Evolutionary conservation across 2,888 invertebrate genomes (phyloP), one percentile per base, ranked within the genome.

Genomic region (Drosophila neonasuta): DNA sequence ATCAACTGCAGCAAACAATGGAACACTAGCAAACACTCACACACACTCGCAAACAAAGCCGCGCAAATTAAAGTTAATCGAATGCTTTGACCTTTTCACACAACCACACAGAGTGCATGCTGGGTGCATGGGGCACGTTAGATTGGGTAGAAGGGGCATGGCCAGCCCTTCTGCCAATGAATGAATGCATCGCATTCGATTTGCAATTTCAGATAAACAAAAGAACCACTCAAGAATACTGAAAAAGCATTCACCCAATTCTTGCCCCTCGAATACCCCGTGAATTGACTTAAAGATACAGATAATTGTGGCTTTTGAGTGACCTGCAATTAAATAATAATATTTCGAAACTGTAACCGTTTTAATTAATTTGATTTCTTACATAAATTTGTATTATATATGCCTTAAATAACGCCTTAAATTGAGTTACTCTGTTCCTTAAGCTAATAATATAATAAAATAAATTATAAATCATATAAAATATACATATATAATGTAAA

Each of bases 41-140:
- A 73, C 32, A 57, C 48, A 60, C 36, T 45, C 42, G 52, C 7
- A 57, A 39, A 13, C 8, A 51, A 46, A 72, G 67, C 60, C 60
- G 86, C 70, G 86, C 86, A 86, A 81, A 81, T 86, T 82, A 85
- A 82, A 82, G 81, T 85, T 82, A 87, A 82, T 87, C 81, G 81
- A 87, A 87, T 87, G 83, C 80, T 87, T 85, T 82, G 86, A 82
- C 81, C 81, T 82, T 87, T 82, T 74, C 82, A 71, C 74, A 82
- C 74, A 80, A 64, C 65, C 66, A 63, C 64, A 71, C 54, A 66
- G 44, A 75, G 58, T 58, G 45, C 54, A 66, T 46, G 24, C 24
- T 24, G 24, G 51, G 45, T 5, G 15, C 9, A 13, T 41, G 36
- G 44, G 29, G 55, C 44, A 56, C 6, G 24, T 24, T 24, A 24